Percentiles rank a stretch among this genome's conserved stretches.
Evolutionary conservation across 2,888 invertebrate genomes (phyloP).

Genomic region (Eupithecia pulchellata): DNA sequence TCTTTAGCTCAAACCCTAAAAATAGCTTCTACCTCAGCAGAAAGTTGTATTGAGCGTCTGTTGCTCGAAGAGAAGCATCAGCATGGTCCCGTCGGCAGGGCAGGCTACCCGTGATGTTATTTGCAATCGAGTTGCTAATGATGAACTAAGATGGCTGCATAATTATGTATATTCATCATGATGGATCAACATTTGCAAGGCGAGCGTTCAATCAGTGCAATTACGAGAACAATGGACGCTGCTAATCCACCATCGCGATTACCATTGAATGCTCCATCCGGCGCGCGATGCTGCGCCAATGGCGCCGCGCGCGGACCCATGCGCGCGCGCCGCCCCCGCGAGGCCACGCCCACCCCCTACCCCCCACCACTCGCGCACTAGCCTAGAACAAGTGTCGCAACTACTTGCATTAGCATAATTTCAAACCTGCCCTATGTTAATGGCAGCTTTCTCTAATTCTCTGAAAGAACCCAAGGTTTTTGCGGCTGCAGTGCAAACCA

Average conservation of each 20-base stretch:
- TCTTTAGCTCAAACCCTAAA: no score
- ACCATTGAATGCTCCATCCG: constrained; percentile 38
- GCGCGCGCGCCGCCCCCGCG: constrained; percentile 55
- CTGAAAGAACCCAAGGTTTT: constrained; percentile 21
- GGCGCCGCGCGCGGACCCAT: no score
- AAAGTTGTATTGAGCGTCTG: no score
- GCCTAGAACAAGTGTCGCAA: constrained; percentile 42
- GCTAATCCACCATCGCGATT: constrained; percentile 39
- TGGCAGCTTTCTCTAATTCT: constrained; percentile 38
- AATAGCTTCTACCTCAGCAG: no score
- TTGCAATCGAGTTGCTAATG: not conserved
- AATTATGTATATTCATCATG: constrained; percentile 24
- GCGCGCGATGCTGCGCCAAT: constrained; percentile 37
- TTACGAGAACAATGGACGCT: constrained; percentile 40
- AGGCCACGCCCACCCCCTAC: constrained; percentile 49
- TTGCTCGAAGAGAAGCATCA: no score
- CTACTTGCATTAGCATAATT: constrained; percentile 35
- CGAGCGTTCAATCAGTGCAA: constrained; percentile 31
- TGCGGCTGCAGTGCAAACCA: constrained; percentile 16
- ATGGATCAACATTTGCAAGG: constrained; percentile 26
- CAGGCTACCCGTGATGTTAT: not conserved
- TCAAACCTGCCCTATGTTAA: constrained; percentile 32
- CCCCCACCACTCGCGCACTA: constrained; percentile 42
- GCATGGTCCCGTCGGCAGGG: not conserved
- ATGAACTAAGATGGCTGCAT: constrained; percentile 3